Percentiles rank a stretch among this genome's conserved stretches.
Conservation (phyloP, 2,888 invertebrate species). For the Eupithecia insigniata region DNA sequence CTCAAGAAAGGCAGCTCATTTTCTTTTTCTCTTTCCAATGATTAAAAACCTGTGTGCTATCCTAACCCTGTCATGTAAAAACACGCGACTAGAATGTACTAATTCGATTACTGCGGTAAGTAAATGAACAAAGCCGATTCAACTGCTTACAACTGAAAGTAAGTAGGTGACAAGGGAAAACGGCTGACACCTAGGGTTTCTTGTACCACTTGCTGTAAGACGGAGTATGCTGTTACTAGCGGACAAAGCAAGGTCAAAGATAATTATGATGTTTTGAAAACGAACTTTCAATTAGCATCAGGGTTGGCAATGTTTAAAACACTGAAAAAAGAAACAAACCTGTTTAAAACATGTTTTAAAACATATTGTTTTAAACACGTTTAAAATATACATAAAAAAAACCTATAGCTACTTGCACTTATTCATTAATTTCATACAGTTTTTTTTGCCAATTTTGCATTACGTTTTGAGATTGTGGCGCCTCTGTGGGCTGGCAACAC, state of each 20-base stretch:
- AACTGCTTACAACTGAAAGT: constrained; percentile 57
- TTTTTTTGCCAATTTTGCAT: too few species aligned
- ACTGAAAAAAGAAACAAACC: too few species aligned
- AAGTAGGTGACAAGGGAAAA: constrained; percentile 49
- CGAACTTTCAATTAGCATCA: neutral
- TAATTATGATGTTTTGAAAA: neutral
- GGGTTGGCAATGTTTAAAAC: too few species aligned
- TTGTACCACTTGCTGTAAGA: constrained; percentile 17
- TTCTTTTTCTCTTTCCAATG: neutral
- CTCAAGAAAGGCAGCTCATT: neutral
- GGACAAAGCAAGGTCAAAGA: neutral
- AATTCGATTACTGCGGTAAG: constrained; percentile 73
- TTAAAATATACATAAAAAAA: too few species aligned
- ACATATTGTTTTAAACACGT: too few species aligned
- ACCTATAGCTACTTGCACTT: too few species aligned
- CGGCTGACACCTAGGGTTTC: constrained; percentile 78
- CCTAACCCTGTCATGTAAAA: constrained; percentile 38
- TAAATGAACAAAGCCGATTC: constrained; percentile 75
- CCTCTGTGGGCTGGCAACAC: too few species aligned
- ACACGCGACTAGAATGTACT: constrained; percentile 49
- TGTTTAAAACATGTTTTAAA: too few species aligned
- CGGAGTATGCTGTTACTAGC: neutral
- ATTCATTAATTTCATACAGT: too few species aligned
- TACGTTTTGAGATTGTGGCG: too few species aligned
- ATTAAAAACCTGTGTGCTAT: neutral